Percentiles rank a stretch among this genome's conserved stretches.
phyloP scores from a whole-genome alignment of 2,888 invertebrate genomes.

The Anorthoa munda region DNA sequence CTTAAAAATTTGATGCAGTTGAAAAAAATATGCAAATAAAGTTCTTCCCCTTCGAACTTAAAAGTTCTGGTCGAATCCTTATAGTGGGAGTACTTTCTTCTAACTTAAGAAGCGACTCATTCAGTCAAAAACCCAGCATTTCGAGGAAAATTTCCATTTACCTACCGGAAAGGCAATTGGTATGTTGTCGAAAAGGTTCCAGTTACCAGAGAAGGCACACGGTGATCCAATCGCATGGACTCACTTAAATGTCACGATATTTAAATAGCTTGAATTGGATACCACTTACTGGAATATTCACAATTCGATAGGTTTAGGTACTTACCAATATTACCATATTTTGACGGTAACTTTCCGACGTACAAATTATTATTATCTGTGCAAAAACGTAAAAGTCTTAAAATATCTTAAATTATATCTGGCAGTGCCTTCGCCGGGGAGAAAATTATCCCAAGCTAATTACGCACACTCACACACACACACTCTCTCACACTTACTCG shows the following conservation, averaged over 20 bases:
- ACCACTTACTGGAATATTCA: constrained; percentile 21
- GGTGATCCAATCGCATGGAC: constrained; percentile 29
- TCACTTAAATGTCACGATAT: constrained; percentile 44
- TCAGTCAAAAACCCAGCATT: neutral
- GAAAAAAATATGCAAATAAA: neutral
- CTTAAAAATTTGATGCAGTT: neutral
- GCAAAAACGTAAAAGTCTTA: neutral
- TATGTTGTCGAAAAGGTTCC: constrained; percentile 15
- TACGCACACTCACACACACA: too few relatives aligned
- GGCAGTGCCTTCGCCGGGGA: too few relatives aligned
- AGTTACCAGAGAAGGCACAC: constrained; percentile 9
- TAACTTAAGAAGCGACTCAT: neutral
- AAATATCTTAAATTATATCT: neutral
- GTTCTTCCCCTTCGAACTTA: neutral
- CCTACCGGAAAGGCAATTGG: neutral
- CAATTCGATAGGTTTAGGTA: neutral
- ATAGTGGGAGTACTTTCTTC: neutral
- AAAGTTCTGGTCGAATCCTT: neutral
- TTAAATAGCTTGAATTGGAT: constrained; percentile 8
- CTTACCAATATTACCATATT: constrained; percentile 12
- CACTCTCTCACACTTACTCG: too few relatives aligned
- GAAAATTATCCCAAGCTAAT: too few relatives aligned
- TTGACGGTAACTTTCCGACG: neutral
- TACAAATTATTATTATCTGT: neutral
- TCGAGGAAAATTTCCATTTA: neutral